Conservation (phyloP, 2,888 invertebrate genomes). For the Drymonia ruficornis region DNA sequence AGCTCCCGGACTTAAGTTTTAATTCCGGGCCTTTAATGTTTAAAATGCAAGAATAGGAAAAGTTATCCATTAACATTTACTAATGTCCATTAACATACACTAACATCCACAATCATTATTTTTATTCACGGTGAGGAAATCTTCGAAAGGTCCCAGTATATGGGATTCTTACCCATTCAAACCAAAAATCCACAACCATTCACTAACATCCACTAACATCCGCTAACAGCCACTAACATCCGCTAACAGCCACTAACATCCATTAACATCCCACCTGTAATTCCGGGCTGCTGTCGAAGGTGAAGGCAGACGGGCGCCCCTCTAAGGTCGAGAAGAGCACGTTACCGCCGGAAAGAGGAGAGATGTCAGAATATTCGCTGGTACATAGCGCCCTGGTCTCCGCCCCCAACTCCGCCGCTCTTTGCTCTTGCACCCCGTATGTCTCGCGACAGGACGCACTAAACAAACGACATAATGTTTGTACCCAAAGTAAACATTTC, state of each 20-base stretch:
- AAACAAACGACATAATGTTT: background rate
- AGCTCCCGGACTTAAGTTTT: too few species aligned
- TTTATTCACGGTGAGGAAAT: too few species aligned
- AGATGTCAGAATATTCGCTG: constrained; percentile 99
- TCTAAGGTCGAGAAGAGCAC: constrained; percentile 98
- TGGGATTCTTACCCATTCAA: too few species aligned
- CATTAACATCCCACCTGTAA: constrained; percentile 88
- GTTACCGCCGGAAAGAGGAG: constrained; percentile 96
- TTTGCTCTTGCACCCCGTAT: constrained; percentile 92
- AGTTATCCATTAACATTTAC: background rate
- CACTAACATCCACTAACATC: background rate
- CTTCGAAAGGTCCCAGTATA: too few species aligned
- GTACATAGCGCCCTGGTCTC: constrained; percentile 98
- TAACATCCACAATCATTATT: too few species aligned
- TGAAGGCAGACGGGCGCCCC: constrained; percentile 96
- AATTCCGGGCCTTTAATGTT: too few species aligned
- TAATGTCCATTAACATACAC: background rate
- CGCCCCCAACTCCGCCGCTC: constrained; percentile 89
- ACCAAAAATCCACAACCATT: too few species aligned
- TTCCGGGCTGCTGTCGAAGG: constrained; percentile 95
- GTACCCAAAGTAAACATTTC: too few species aligned
- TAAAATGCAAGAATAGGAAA: too few species aligned
- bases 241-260: background rate
- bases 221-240: background rate
- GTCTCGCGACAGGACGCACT: constrained; percentile 97